Base-by-base conservation (phyloP, 2,888 invertebrate genomes). In the Caenorhabditis doughertyi region DNA sequence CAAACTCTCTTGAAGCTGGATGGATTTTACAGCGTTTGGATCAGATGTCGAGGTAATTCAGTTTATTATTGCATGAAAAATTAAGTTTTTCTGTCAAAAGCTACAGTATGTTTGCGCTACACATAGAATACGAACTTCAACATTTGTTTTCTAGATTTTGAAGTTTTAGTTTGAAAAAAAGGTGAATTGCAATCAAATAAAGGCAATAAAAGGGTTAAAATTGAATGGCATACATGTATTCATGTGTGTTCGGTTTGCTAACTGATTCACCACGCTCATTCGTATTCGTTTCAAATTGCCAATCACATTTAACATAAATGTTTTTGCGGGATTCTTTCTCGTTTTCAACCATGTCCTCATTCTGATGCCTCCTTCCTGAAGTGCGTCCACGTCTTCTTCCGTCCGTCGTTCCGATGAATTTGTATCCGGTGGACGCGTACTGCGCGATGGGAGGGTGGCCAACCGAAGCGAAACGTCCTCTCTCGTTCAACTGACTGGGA, bases 291-390 rank as follows among this genome's bases (percentile, higher is more conserved):
- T 32, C 35, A 23, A 56, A 65, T 65, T 67, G 74, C 65, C 65
- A 74, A 65, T 74, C 65, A 67, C 74, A 67, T 74, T 55, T 44
- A 53, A 74, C 58, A 56, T 42, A 55, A 74, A 55, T 74, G 74
- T 35, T 74, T 76, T 76, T 23, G 60, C 60, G 39, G 55, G 32
- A 44, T 62, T 35, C 64, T 49, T 64, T 29, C 21, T 49, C 32
- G 39, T 42, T 62, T 62, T 58, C 32, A 68, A 77, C 64, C 62
- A 68, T 81, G 81, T 47, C 81, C 81, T 74, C 81, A 81, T 70
- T 81, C 70, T 74, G 67, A 65, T 65, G 72, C 80, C 68, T 67
- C 35, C 68, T 49, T 68, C 71, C 79, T 79, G 79, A 79, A 79
- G 79, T 79, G 35, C 65, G 65, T 51, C 65, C 35, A 64, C 64